Conservation (phyloP, 2,888 invertebrate genomes). For the Philonicus albiceps region DNA sequence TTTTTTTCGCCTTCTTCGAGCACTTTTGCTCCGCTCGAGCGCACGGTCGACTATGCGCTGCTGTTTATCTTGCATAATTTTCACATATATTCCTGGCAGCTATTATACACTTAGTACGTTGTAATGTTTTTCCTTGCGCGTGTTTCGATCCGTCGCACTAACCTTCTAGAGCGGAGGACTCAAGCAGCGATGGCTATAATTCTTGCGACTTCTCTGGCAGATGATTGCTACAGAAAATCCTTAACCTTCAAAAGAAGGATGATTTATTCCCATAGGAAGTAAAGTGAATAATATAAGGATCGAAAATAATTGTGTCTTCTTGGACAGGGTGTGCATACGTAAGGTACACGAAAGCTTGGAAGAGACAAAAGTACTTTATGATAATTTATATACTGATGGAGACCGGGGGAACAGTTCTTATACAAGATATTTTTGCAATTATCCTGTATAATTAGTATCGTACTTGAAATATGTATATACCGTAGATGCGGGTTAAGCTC, state of each 20-base stretch:
- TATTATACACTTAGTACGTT: conserved; percentile 49
- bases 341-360: too few relatives aligned
- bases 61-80: conserved; percentile 50
- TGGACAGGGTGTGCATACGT: too few relatives aligned
- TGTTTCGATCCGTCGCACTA: conserved; percentile 10
- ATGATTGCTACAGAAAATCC: neutral
- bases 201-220: neutral
- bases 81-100: conserved; percentile 50
- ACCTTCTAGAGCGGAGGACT: neutral
- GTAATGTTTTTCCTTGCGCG: conserved; percentile 40
- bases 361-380: too few relatives aligned
- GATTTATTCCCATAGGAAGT: neutral
- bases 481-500: too few relatives aligned
- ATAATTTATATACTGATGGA: too few relatives aligned
- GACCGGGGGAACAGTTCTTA: too few relatives aligned
- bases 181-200: neutral
- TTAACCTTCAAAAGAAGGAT: neutral
- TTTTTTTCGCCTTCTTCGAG: neutral
- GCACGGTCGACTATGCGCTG: conserved; percentile 40
- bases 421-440: too few relatives aligned
- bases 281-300: neutral
- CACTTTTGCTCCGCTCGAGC: conserved; percentile 8
- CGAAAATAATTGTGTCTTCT: too few relatives aligned
- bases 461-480: too few relatives aligned
- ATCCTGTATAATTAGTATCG: too few relatives aligned